Evolutionary conservation across 2,113 vertebrate species (phyloP).

Genomic region (Pedionomus torquatus): DNA sequence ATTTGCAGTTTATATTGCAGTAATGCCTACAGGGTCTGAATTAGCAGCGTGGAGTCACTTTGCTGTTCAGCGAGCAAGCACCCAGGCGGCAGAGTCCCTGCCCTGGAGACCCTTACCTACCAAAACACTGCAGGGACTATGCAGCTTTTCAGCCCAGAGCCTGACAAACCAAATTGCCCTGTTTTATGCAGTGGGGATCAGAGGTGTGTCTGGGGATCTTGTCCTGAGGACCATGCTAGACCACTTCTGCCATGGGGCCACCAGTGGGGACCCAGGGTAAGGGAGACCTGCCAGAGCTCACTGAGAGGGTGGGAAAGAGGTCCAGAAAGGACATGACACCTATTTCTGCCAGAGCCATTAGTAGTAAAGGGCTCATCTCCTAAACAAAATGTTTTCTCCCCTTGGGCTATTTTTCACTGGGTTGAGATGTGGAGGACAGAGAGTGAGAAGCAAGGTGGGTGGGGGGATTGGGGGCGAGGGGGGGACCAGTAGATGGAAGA

Average conservation of each 20-base stretch:
- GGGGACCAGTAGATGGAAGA: neutral
- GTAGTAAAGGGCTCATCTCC: neutral
- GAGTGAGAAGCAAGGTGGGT: neutral
- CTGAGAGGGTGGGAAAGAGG: neutral
- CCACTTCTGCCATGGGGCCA: neutral
- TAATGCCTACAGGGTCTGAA: constrained; percentile 32
- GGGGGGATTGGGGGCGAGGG: no score
- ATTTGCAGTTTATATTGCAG: neutral
- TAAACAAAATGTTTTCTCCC: neutral
- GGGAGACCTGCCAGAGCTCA: neutral
- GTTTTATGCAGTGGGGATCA: neutral
- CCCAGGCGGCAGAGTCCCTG: neutral
- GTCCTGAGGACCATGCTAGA: accelerated
- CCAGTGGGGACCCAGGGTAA: neutral
- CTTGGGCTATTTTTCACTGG: neutral
- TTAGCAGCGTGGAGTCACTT: neutral
- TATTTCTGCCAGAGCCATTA: neutral
- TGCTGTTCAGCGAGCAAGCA: neutral
- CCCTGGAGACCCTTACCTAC: neutral
- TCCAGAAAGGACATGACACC: neutral
- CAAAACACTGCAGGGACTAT: neutral
- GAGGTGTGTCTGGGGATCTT: neutral
- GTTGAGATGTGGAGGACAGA: neutral
- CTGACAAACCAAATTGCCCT: neutral
- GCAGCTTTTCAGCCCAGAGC: neutral